Evolutionary conservation across 2,888 invertebrate genomes (phyloP).

Genomic region (Ennomos fuscantarius): DNA sequence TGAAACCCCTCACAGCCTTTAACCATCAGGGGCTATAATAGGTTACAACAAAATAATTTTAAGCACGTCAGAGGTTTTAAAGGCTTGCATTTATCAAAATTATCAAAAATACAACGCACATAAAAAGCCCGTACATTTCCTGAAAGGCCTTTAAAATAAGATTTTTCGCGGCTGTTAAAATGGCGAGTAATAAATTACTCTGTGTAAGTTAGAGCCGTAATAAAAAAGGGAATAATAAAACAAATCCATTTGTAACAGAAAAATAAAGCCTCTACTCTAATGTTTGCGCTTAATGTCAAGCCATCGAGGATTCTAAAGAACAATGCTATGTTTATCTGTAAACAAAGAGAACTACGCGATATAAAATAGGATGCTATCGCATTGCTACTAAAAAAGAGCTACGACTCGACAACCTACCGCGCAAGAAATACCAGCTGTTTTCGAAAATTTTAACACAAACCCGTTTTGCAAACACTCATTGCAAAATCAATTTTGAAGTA

Average conservation of each 20-base stretch:
- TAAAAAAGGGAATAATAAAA: slow-evolving; percentile 43
- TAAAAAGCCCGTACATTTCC: slow-evolving; percentile 26
- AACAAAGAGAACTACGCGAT: slow-evolving; percentile 43
- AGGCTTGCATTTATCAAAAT: slow-evolving; percentile 24
- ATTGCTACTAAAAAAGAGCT: too few relatives aligned
- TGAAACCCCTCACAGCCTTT: too few relatives aligned
- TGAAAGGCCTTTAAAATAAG: slow-evolving; percentile 32
- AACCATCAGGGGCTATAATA: too few relatives aligned
- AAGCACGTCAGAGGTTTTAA: slow-evolving; percentile 10
- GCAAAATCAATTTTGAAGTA: too few relatives aligned
- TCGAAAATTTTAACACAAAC: too few relatives aligned
- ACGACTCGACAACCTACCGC: too few relatives aligned
- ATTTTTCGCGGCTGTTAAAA: slow-evolving; percentile 32
- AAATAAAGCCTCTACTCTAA: slow-evolving; percentile 40
- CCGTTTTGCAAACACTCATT: too few relatives aligned
- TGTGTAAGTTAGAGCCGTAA: slow-evolving; percentile 36
- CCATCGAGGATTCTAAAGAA: slow-evolving; percentile 42
- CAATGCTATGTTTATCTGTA: slow-evolving; percentile 43
- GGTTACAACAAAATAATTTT: background rate
- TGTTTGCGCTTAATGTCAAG: slow-evolving; percentile 42
- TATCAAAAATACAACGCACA: slow-evolving; percentile 22
- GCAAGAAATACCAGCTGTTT: too few relatives aligned
- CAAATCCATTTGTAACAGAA: slow-evolving; percentile 47
- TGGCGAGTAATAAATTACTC: slow-evolving; percentile 33
- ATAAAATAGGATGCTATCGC: slow-evolving; percentile 10